Conservation (phyloP, 2,797 vertebrate genomes). For the Siniperca scherzeri region DNA sequence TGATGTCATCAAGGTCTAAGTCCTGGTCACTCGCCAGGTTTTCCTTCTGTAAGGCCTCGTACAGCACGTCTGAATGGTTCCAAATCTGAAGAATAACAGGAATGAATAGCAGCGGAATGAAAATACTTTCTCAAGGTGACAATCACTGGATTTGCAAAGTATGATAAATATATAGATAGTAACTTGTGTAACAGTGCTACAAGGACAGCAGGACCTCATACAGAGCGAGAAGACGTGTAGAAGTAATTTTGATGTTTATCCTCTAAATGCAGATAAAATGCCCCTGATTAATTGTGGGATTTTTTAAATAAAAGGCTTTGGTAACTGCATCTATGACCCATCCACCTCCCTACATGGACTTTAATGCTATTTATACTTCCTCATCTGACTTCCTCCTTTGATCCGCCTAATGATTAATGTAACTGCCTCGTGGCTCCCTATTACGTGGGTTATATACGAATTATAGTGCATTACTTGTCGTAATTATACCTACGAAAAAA, state of each 20-base stretch:
- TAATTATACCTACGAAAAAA: too few relatives aligned
- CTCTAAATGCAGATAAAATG: neutral
- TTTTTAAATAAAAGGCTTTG: neutral
- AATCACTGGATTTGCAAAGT: neutral
- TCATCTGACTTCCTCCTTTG: too few relatives aligned
- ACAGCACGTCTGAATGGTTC: constrained; percentile 98
- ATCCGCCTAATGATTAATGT: too few relatives aligned
- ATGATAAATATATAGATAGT: neutral
- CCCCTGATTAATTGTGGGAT: too few relatives aligned
- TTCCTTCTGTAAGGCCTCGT: constrained; percentile 96
- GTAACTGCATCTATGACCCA: neutral
- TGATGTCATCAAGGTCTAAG: constrained; percentile 95
- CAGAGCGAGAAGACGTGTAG: neutral
- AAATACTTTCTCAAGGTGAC: constrained; percentile 4
- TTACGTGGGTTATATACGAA: too few relatives aligned
- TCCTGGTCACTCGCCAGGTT: constrained; percentile 95
- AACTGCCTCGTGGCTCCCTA: too few relatives aligned
- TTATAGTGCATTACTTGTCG: too few relatives aligned
- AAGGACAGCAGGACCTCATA: neutral
- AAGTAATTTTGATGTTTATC: neutral
- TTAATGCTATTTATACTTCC: too few relatives aligned
- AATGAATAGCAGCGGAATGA: neutral
- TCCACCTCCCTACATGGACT: too few relatives aligned
- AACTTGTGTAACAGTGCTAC: neutral
- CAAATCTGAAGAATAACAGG: constrained; percentile 88